Evolutionary conservation across 2,797 vertebrate genomes (phyloP), one percentile per base, ranked within the genome.

Genomic region (Melanogrammus aeglefinus): DNA sequence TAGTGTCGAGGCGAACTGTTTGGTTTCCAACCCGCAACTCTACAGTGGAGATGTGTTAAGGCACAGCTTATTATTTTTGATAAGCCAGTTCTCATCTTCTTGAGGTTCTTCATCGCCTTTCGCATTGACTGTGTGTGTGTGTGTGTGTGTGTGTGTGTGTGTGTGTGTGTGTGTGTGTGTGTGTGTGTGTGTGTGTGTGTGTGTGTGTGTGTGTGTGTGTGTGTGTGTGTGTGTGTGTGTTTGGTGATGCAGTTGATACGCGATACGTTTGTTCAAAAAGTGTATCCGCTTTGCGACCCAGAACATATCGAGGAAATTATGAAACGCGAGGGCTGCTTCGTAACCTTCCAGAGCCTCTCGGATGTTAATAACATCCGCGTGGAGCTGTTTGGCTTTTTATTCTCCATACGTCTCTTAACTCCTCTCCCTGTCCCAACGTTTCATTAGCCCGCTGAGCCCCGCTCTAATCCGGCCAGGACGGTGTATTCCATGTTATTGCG

Each of bases 381-480:
- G 18, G 47, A 21, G 47, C 47, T 57, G 18, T 88, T 89, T 87
- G 39, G 79, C 76, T 69, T 78, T 79, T 82, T 31, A 44, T 79
- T 76, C n/a, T 78, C 76, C 74, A 29, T 80, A 63, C 72, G 76
- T 78, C 39, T 77, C 90, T 80, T 83, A 78, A 63, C 72, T 78
- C 79, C 39, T 76, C 90, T 80, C 82, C 77, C 81, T 77, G 84
- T 84, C 81, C 81, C 87, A 78, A 51, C 84, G 83, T 90, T 90
- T 92, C 90, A 92, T 92, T 92, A 92, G 91, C 92, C 90, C 79
- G n/a, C n/a, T n/a, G n/a, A n/a, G n/a, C n/a, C n/a, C n/a, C n/a
- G 72, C 41, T 91, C 87, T 92, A 93, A 93, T 93, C 92, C 77
- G 80, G 85, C 88, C 89, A 86, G 85, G 86, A 84, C 88, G 86